Evolutionary conservation across 2,113 vertebrate genomes (phyloP), one percentile per base, ranked within the genome.

Genomic region (Eulemur macaco): DNA sequence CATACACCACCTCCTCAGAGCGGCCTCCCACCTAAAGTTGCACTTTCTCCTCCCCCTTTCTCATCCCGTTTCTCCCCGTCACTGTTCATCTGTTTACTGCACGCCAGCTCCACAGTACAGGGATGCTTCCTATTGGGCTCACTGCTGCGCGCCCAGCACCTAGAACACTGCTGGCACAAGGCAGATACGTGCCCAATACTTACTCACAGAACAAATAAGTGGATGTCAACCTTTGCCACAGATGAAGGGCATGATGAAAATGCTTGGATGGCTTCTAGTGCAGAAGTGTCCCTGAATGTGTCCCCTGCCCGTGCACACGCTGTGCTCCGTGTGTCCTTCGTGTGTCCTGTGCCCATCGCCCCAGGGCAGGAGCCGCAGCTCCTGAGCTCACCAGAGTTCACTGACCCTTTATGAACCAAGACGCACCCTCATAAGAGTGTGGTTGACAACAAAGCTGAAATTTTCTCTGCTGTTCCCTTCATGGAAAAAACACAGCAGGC

Each of bases 301-400:
- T 37, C 54, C 37, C 21, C 3, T 2, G 11, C 13, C 71, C 0
- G 1, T 0, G 9, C 31, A 45, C 27, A 69, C 50, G 50, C 0
- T 0, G 4, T 52, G 84, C 34, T 85, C 7, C 42, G 27, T 42
- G 11, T 21, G 52, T 21, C 52, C 15, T 7, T n/a, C 27, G 8
- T 13, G 27, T 13, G 37, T 87, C n/a, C 50, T 56, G n/a, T 29
- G 52, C 6, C 50, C 3, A 2, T 17, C 34, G 68, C 42, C 74
- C 78, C 64, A 37, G 37, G 39, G 52, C 42, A 47, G 66, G 58
- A 69, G 76, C 76, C 71, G 42, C 29, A 83, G 78, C 39, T 17
- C 34, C 74, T 18, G 78, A 81, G 81, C 63, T 31, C 80, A 82
- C 82, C 82, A n/a, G 42, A 91, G 74, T 15, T 66, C 8, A 8